Evolutionary conservation across 2,797 vertebrate genomes (phyloP).

Genomic region (Chiloscyllium punctatum): DNA sequence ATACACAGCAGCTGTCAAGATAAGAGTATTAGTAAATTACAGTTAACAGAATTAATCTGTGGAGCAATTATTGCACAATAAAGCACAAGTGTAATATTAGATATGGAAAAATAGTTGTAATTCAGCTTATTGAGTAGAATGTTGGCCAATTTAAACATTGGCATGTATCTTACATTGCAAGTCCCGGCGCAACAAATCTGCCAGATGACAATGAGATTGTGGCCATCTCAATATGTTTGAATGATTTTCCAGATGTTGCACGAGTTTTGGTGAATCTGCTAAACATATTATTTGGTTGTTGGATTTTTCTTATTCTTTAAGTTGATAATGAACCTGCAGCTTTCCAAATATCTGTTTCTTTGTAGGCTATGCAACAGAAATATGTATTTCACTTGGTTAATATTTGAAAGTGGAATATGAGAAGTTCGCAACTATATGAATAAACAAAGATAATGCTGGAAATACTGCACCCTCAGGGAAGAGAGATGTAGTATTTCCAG

Average conservation of each 20-base stretch:
- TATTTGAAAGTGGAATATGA: not conserved
- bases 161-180: not conserved
- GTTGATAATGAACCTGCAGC: not conserved
- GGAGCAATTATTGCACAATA: not conserved
- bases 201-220: not conserved
- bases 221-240: not conserved
- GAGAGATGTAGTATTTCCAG: not conserved
- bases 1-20: too few species aligned
- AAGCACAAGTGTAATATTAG: not conserved
- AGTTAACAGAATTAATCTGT: not conserved
- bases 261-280: not conserved
- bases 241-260: slow-evolving; percentile 9
- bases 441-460: not conserved
- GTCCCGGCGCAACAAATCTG: not conserved
- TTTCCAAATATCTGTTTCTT: not conserved
- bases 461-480: not conserved
- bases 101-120: not conserved
- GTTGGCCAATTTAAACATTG: slow-evolving; percentile 10
- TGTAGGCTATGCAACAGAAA: not conserved
- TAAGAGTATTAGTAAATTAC: too few species aligned
- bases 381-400: not conserved
- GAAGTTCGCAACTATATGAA: not conserved
- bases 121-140: not conserved
- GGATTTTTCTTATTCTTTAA: not conserved
- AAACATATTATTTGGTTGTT: not conserved